Evolutionary conservation across 2,888 invertebrate species (phyloP).

Genomic region (Julus scanicus): DNA sequence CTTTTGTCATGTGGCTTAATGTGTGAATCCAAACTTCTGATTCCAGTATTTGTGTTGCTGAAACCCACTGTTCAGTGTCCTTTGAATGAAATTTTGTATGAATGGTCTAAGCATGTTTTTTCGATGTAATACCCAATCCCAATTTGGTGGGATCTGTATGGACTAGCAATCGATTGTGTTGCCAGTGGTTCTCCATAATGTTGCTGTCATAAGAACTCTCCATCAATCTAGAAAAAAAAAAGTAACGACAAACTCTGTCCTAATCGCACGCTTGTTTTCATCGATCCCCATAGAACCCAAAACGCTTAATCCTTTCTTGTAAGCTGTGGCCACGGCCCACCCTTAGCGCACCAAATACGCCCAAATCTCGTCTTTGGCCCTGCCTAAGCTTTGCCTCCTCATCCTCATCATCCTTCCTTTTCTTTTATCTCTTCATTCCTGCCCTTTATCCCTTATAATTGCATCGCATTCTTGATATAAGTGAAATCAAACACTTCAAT

Average conservation of each 20-base stretch:
- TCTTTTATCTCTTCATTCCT: slow-evolving; percentile 37
- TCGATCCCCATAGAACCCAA: background rate
- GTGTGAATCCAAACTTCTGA: no score
- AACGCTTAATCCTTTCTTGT: background rate
- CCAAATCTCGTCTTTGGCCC: background rate
- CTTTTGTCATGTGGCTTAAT: no score
- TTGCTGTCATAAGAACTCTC: slow-evolving; percentile 39
- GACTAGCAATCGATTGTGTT: slow-evolving; percentile 15
- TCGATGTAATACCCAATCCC: background rate
- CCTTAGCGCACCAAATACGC: background rate
- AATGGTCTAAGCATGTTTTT: background rate
- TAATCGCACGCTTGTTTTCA: slow-evolving; percentile 24
- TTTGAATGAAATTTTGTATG: background rate
- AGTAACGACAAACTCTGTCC: background rate
- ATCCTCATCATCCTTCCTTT: slow-evolving; percentile 23
- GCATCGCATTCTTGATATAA: background rate
- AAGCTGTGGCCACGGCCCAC: background rate
- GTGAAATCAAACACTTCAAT: slow-evolving; percentile 30
- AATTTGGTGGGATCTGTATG: background rate
- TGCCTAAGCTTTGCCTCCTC: background rate
- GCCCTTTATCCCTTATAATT: slow-evolving; percentile 42
- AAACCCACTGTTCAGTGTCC: background rate
- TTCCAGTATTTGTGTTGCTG: background rate
- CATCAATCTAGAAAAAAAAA: slow-evolving; percentile 26
- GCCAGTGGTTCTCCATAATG: slow-evolving; percentile 34